phyloP scores from a whole-genome alignment of 1,140 invertebrate genomes.

The Lutraria rhynchaena region DNA sequence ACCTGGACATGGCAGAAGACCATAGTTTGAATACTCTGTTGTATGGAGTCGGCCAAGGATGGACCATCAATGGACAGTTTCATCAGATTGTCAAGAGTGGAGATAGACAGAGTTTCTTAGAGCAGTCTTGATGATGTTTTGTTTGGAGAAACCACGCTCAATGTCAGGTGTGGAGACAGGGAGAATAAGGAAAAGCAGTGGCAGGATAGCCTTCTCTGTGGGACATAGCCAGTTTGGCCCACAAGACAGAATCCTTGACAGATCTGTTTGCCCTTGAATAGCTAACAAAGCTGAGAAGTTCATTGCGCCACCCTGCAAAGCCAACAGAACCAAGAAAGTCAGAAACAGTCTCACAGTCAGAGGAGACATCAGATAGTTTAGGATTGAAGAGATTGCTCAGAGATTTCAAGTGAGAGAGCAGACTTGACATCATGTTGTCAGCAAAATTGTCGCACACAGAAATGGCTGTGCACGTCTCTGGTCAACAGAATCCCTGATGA shows the following conservation, averaged over 20 bases:
- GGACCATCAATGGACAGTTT: conserved; percentile 22
- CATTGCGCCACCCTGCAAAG: background rate
- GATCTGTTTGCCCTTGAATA: no score
- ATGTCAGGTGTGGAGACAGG: conserved; percentile 26
- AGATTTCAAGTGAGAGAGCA: conserved; percentile 1
- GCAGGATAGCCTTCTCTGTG: no score
- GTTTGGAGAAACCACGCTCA: conserved; percentile 15
- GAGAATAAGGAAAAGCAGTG: conserved; percentile 9
- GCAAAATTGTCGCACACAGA: background rate
- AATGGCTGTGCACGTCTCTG: background rate
- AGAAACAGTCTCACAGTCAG: conserved; percentile 7
- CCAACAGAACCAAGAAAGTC: conserved; percentile 9
- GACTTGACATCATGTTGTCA: conserved; percentile 1
- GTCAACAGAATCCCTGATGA: background rate
- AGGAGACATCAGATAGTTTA: background rate
- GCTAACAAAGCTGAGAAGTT: no score
- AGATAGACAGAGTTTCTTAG: background rate
- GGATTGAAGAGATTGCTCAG: conserved; percentile 8
- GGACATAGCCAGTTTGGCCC: no score
- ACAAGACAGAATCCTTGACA: no score
- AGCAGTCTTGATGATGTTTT: conserved; percentile 39
- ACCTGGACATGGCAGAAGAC: no score
- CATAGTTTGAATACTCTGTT: no score
- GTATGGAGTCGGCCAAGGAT: background rate
- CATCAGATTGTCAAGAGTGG: background rate